phyloP scores from a whole-genome alignment of 1,140 invertebrate genomes.

The Temnothorax nylanderi region DNA sequence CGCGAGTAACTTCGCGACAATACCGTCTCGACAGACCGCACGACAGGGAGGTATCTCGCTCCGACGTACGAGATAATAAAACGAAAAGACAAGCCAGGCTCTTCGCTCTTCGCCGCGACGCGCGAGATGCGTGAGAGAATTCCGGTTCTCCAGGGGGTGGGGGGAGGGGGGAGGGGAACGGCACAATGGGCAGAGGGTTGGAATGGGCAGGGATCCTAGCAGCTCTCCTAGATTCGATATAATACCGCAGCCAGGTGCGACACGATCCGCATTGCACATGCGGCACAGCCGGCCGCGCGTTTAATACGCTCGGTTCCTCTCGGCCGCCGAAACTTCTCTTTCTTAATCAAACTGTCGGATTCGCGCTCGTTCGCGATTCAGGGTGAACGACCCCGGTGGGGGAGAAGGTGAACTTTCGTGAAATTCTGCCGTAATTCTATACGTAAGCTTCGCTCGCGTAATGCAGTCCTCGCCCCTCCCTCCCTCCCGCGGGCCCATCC shows the following conservation, averaged over 20 bases:
- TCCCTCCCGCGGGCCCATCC: too few relatives aligned
- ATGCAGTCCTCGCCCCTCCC: neutral
- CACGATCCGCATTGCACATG: neutral
- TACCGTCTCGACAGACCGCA: conserved; percentile 1
- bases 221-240: conserved; percentile 7
- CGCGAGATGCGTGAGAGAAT: conserved; percentile 5
- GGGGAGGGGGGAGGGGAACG: neutral
- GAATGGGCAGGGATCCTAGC: conserved; percentile 33
- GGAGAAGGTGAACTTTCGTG: conserved; percentile 8
- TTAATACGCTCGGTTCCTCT: too few relatives aligned
- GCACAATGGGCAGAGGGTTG: conserved; percentile 42
- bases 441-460: conserved; percentile 5
- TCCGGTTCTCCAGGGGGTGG: neutral
- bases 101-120: neutral
- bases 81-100: neutral
- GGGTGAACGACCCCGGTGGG: conserved; percentile 20
- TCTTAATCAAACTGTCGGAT: conserved; percentile 38
- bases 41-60: conserved; percentile 23
- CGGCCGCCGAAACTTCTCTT: neutral
- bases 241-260: conserved; percentile 44
- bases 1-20: conserved; percentile 32
- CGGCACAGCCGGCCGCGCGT: conserved; percentile 3
- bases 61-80: conserved; percentile 37
- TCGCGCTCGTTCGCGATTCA: neutral
- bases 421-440: neutral